A percentile compares a stretch with the other conserved stretches of the same genome.
Conservation (phyloP, 92 coral and sea anemone species). For the Scolanthus callimorphus region DNA sequence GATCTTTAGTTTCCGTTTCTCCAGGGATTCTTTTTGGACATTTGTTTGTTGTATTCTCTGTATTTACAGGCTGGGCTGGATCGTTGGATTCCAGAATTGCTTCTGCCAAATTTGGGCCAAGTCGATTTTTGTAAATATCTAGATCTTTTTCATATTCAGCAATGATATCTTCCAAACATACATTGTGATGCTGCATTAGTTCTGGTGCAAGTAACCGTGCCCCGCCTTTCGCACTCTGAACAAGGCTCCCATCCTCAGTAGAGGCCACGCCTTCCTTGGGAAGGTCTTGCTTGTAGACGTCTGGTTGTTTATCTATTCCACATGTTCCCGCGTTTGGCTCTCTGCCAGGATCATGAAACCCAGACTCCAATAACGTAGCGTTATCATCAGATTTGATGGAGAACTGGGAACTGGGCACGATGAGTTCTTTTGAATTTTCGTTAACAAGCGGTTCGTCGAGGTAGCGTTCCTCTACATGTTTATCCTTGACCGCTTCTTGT, state of each 20-base stretch:
- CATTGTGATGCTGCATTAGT: constrained; percentile 11
- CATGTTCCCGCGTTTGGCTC: constrained; percentile 1
- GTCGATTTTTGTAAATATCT: constrained; percentile 7
- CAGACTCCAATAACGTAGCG: constrained; percentile 17
- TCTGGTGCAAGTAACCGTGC: neutral
- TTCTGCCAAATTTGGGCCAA: constrained; percentile 28
- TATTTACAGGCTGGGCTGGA: too few species aligned
- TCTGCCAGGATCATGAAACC: constrained; percentile 8
- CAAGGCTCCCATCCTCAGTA: neutral
- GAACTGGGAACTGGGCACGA: neutral
- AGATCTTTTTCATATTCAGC: constrained; percentile 44
- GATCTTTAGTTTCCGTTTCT: too few species aligned
- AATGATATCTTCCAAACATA: constrained; percentile 27
- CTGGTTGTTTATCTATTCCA: neutral
- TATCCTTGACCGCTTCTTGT: neutral
- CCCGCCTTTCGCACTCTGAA: neutral
- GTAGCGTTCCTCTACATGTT: neutral
- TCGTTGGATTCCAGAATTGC: neutral
- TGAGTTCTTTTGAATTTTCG: neutral
- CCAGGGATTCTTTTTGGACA: too few species aligned
- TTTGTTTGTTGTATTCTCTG: too few species aligned
- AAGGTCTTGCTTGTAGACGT: neutral
- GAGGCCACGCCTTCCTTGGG: neutral
- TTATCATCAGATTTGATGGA: neutral
- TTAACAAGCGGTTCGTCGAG: neutral